phyloP scores from a whole-genome alignment of 2,113 vertebrate genomes.

The Eleginops maclovinus region DNA sequence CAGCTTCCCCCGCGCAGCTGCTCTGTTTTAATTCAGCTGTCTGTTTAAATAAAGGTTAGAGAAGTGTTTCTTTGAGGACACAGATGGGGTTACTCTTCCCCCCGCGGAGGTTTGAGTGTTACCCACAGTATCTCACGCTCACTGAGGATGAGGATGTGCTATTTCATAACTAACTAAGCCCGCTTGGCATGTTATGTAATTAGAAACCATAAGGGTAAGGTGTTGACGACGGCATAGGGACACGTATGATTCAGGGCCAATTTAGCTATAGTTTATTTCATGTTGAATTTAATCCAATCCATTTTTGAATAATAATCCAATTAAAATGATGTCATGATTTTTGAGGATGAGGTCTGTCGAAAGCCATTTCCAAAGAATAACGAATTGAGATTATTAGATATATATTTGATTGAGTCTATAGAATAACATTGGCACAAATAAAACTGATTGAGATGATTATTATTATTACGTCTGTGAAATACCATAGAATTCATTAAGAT shows the following conservation, averaged over 20 bases:
- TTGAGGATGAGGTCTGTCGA: no score
- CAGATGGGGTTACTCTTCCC: slow-evolving; percentile 42
- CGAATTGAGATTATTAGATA: no score
- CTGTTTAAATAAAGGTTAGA: slow-evolving; percentile 14
- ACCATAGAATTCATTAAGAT: no score
- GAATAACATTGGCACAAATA: no score
- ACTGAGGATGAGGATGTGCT: slow-evolving; percentile 35
- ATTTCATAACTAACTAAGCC: slow-evolving; percentile 39
- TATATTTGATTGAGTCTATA: no score
- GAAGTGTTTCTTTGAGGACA: slow-evolving; percentile 16
- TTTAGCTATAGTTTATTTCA: neutral
- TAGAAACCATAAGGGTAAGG: neutral
- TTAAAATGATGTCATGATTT: no score
- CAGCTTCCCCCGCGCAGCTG: neutral
- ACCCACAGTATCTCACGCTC: slow-evolving; percentile 13
- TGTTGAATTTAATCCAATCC: no score
- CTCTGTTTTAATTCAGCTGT: slow-evolving; percentile 10
- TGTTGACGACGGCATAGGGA: neutral
- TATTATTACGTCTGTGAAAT: no score
- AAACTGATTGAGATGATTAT: no score
- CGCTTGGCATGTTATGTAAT: slow-evolving; percentile 38
- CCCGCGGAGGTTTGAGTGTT: slow-evolving; percentile 17
- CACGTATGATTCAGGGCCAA: neutral
- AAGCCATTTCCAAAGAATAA: no score
- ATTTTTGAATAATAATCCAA: no score